phyloP scores from a whole-genome alignment of 2,113 vertebrate genomes.

The Pyrgilauda ruficollis region DNA sequence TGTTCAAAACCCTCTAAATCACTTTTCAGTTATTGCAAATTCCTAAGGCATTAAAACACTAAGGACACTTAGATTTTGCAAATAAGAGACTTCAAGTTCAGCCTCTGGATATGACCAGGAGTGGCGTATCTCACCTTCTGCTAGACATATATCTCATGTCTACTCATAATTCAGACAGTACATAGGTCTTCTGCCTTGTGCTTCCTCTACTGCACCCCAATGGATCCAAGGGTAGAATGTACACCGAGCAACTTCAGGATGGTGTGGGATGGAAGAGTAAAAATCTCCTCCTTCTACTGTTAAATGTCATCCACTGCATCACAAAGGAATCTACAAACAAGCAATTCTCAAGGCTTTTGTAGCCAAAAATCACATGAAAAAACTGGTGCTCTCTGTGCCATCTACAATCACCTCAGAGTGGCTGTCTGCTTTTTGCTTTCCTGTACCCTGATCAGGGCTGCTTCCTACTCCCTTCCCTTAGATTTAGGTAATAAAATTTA shows the following conservation, averaged over 20 bases:
- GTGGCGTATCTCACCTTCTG: background rate
- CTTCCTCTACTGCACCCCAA: background rate
- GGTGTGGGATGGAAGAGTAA: background rate
- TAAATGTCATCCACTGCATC: background rate
- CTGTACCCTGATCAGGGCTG: background rate
- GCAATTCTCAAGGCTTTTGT: background rate
- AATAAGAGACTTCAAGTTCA: background rate
- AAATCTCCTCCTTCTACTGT: background rate
- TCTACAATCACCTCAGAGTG: background rate
- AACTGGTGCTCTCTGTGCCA: background rate
- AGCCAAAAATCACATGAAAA: background rate
- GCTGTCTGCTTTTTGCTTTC: background rate
- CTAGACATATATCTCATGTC: background rate
- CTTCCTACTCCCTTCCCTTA: background rate
- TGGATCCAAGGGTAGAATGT: background rate
- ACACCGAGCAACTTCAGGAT: background rate
- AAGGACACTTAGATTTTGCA: background rate
- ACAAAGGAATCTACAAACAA: background rate
- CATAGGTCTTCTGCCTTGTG: background rate
- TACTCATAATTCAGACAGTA: background rate
- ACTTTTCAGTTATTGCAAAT: background rate
- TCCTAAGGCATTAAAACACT: background rate
- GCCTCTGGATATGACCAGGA: background rate
- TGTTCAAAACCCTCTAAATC: background rate
- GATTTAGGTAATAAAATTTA: background rate